phyloP scores from a whole-genome alignment of 2,113 vertebrate species.

The Epinephelus lanceolatus region DNA sequence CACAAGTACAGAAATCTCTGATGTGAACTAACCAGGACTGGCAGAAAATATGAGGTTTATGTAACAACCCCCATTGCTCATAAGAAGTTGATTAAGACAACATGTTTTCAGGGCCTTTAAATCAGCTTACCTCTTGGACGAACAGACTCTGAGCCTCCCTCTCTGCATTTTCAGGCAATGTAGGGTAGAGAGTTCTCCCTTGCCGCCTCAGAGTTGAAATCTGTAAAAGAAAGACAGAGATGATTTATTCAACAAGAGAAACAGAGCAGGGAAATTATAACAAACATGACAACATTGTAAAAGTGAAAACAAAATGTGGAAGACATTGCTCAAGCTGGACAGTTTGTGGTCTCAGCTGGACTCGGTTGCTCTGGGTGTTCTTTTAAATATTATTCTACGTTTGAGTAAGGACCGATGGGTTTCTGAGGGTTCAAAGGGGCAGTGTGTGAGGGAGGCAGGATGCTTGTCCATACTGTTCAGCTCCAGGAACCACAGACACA shows the following conservation, averaged over 20 bases:
- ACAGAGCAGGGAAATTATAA: neutral
- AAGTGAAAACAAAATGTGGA: slow-evolving; percentile 41
- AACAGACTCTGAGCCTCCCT: slow-evolving; percentile 94
- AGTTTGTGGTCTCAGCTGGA: slow-evolving; percentile 64
- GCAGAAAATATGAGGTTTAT: neutral
- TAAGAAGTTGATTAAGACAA: slow-evolving; percentile 8
- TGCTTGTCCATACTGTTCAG: slow-evolving; percentile 54
- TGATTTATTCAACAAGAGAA: neutral
- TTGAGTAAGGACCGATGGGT: slow-evolving; percentile 44
- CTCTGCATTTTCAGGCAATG: slow-evolving; percentile 92
- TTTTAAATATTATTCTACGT: slow-evolving; percentile 68
- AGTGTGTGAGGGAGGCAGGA: slow-evolving; percentile 57
- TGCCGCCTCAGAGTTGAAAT: slow-evolving; percentile 91
- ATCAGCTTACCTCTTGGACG: slow-evolving; percentile 92
- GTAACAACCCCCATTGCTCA: neutral
- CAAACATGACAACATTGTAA: slow-evolving; percentile 9
- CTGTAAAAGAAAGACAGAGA: slow-evolving; percentile 77
- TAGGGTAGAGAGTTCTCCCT: slow-evolving; percentile 90
- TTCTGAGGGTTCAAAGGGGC: slow-evolving; percentile 45
- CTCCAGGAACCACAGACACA: slow-evolving; percentile 57
- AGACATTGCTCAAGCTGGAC: slow-evolving; percentile 31
- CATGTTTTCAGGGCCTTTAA: slow-evolving; percentile 2
- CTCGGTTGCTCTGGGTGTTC: slow-evolving; percentile 41
- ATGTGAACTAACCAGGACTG: neutral
- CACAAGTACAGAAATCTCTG: neutral